Conservation (phyloP, 2,888 invertebrate genomes). For the Caenorhabditis doughertyi region DNA sequence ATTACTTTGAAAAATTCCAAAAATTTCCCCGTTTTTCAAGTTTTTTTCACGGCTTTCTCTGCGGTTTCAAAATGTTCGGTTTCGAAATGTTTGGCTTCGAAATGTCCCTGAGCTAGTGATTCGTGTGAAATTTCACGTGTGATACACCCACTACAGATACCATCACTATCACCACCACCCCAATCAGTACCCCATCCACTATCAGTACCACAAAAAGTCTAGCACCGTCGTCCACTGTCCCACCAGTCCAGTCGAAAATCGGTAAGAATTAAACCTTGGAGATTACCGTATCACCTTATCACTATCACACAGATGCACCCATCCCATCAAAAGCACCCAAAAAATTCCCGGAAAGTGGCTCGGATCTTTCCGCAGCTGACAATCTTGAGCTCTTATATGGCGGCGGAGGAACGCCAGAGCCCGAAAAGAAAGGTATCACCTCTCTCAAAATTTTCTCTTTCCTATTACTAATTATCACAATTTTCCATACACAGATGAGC, state of each 20-base stretch:
- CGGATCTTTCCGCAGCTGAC: constrained; percentile 22
- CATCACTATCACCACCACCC: constrained; percentile 16
- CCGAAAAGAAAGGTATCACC: constrained; percentile 32
- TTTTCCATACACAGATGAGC: not conserved
- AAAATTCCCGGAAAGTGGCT: not conserved
- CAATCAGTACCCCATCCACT: not conserved
- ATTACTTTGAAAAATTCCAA: too few relatives aligned
- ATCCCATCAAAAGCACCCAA: not conserved
- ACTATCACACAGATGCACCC: constrained; percentile 2
- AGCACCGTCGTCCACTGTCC: not conserved
- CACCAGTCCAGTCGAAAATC: not conserved
- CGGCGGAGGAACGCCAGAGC: constrained; percentile 13
- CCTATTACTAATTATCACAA: not conserved
- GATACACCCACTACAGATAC: not conserved
- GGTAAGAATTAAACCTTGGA: constrained; percentile 30
- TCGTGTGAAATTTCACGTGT: not conserved
- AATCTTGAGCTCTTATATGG: constrained; percentile 23
- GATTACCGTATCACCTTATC: constrained; percentile 5
- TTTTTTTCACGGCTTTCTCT: too few relatives aligned
- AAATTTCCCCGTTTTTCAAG: too few relatives aligned
- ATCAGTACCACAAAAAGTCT: constrained; percentile 12
- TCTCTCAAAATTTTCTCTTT: not conserved
- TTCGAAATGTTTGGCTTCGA: too few relatives aligned
- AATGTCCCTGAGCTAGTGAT: too few relatives aligned
- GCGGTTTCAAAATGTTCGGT: too few relatives aligned